Conservation (phyloP, 2,888 invertebrate genomes). For the Mythimna loreyi region DNA sequence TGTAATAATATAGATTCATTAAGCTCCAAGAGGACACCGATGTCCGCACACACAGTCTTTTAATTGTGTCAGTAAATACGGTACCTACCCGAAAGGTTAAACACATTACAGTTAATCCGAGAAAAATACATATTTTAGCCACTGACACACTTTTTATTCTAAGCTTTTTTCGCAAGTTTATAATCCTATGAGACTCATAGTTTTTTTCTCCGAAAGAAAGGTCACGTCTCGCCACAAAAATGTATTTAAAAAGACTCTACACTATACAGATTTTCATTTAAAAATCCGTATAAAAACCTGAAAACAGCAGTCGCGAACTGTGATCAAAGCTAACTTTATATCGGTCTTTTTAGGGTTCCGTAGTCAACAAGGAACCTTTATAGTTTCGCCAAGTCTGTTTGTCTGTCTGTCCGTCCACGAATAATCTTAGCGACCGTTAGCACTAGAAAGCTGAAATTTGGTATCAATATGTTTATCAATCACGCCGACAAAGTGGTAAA, state of each 20-base stretch:
- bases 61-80: no score
- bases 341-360: slow-evolving; percentile 35
- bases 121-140: not conserved
- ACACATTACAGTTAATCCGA: not conserved
- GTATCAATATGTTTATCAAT: no score
- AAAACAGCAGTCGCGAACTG: slow-evolving; percentile 9
- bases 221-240: not conserved
- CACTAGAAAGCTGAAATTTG: no score
- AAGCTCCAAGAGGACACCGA: no score
- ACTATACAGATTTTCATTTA: not conserved
- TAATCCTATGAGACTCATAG: not conserved
- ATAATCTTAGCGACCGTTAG: no score
- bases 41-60: no score
- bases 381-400: no score
- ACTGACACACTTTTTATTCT: not conserved
- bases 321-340: slow-evolving; percentile 37
- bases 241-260: not conserved
- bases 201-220: not conserved
- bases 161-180: not conserved
- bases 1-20: no score
- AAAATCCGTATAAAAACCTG: not conserved
- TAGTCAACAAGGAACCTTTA: no score
- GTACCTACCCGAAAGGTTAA: no score
- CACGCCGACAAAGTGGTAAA: no score
- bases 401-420: no score